Conservation (phyloP, 2,113 vertebrate genomes). For the Thryonomys swinderianus region DNA sequence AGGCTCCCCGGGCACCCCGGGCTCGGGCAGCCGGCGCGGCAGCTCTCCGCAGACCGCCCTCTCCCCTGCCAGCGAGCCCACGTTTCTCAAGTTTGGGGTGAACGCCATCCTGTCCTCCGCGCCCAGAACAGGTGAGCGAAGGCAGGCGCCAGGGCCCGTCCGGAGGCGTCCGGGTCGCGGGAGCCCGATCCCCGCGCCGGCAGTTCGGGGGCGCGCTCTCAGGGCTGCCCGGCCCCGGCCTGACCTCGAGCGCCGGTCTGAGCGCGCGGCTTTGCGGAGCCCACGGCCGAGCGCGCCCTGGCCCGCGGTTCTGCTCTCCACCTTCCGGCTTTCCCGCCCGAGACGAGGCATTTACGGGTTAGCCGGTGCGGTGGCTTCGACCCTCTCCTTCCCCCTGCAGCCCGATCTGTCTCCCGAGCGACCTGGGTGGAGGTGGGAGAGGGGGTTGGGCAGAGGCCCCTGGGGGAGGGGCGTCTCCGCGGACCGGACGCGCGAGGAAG, state of each 20-base stretch:
- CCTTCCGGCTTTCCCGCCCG: not conserved
- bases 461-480: no score
- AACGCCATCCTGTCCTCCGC: conserved; percentile 96
- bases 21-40: conserved; percentile 79
- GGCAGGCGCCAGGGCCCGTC: not conserved
- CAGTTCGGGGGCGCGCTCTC: not conserved
- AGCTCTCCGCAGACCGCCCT: conserved; percentile 84
- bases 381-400: not conserved
- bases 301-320: not conserved
- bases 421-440: not conserved
- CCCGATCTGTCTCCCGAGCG: not conserved
- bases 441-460: not conserved
- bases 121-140: conserved; percentile 90
- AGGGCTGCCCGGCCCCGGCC: no score
- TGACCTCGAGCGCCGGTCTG: no score
- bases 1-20: conserved; percentile 68
- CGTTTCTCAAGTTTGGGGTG: conserved; percentile 97
- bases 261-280: fast-evolving
- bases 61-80: conserved; percentile 86
- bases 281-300: not conserved
- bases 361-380: not conserved
- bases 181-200: not conserved
- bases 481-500: not conserved
- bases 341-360: not conserved
- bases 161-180: not conserved